Evolutionary conservation across 2,113 vertebrate species (phyloP), one percentile per base, ranked within the genome.

Genomic region (Solenodon paradoxus): DNA sequence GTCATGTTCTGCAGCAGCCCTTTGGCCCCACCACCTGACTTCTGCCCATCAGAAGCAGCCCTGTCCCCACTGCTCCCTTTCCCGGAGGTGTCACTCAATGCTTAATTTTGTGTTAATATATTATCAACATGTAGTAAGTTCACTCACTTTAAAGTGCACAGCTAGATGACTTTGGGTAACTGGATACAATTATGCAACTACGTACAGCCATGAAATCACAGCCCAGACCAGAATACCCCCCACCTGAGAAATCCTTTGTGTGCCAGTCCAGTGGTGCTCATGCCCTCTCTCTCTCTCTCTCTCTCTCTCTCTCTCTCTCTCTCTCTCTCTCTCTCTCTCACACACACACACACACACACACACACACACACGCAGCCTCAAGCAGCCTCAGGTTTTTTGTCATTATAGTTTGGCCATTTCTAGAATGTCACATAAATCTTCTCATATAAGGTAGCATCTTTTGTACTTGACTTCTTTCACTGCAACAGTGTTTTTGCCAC

Each of bases 211-310:
- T n/a, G n/a, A n/a, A n/a, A 63, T 26, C 12, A 8, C 79, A 6
- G 16, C 35, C n/a, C 32, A 57, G 64, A 63, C 2, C 12, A 16
- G 78, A 28, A 40, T 42, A 19, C 47, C 10, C n/a, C 55, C 55
- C 40, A 13, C 63, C 85, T 22, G 20, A 38, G 45, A 77, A 69
- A n/a, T 24, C 57, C 3, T 61, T 17, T 12, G 12, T 13, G 17
- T 0, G 30, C 22, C 42, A 10, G 42, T 30, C n/a, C 42, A 4
- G 10, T n/a, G n/a, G n/a, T 0, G 20, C 20, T 9, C 61, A n/a
- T n/a, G n/a, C 20, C 20, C 2, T 0, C 10, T 30, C 40, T 12
- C 11, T n/a, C n/a, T n/a, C n/a, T n/a, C n/a, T n/a, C n/a, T n/a
- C n/a, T n/a, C n/a, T n/a, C n/a, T n/a, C n/a, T n/a, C n/a, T n/a